These are phyloP conservation scores for Zaprionus gabonicus DNA, from an alignment of 1,140 invertebrate species.

Conservation along the genomic window DNA sequence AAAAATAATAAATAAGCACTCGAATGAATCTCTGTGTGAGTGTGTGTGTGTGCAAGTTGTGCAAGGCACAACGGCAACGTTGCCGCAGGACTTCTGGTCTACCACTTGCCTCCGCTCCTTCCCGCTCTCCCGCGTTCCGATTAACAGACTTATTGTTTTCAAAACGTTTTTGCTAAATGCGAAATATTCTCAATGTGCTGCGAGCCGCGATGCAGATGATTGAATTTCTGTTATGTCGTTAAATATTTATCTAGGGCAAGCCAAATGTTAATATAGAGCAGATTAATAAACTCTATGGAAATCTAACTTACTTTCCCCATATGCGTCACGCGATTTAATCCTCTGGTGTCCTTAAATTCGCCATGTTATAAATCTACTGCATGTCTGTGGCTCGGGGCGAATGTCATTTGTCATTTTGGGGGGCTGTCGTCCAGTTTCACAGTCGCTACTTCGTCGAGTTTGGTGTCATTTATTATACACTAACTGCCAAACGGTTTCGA, in stretches of 20 bases:
- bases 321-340: neutral
- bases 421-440: neutral
- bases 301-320: neutral
- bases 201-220: conserved; percentile 11
- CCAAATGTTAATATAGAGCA: conserved; percentile 2
- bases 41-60: conserved; percentile 1
- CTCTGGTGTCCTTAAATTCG: neutral
- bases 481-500: neutral
- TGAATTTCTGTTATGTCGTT: conserved; percentile 12
- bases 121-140: neutral
- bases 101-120: neutral
- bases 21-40: neutral
- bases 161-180: conserved; percentile 27
- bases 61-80: neutral
- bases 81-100: conserved; percentile 9
- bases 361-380: conserved; percentile 4
- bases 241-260: conserved; percentile 29
- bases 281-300: neutral
- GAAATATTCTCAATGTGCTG: conserved; percentile 14
- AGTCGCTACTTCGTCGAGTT: neutral
- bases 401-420: conserved; percentile 19
- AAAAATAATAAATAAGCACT: conserved; percentile 36
- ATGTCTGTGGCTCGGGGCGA: neutral
- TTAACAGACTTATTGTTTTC: conserved; percentile 29
- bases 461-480: conserved; percentile 11